These are phyloP conservation scores for Andrena chrysosceles DNA, from an alignment of 2,888 invertebrate genomes.

Conservation along the genomic window DNA sequence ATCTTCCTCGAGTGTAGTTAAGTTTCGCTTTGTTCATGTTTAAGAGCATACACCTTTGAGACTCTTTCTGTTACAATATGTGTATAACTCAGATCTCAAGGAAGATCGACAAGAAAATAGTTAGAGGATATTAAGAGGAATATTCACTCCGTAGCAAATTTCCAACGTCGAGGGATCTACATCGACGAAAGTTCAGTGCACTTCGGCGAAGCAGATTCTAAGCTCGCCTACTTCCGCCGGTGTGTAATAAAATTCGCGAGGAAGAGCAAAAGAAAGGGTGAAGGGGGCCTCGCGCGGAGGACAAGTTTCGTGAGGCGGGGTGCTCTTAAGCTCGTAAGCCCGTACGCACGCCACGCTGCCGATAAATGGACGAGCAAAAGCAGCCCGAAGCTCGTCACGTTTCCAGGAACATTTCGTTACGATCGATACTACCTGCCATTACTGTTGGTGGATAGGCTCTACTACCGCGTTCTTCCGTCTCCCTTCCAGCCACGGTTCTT, in stretches of 20 bases:
- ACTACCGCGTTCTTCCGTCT: slow-evolving; percentile 50
- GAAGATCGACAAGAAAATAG: too few species aligned
- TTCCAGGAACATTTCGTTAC: slow-evolving; percentile 76
- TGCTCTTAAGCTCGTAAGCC: slow-evolving; percentile 54
- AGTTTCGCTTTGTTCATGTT: too few species aligned
- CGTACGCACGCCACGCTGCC: slow-evolving; percentile 64
- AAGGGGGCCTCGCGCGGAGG: neutral
- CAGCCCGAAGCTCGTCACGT: slow-evolving; percentile 73
- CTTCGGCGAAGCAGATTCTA: neutral
- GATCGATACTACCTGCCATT: slow-evolving; percentile 79
- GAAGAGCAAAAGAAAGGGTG: neutral
- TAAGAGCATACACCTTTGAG: too few species aligned
- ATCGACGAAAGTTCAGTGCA: neutral
- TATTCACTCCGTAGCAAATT: too few species aligned
- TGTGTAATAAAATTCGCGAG: slow-evolving; percentile 15
- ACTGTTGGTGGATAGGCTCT: slow-evolving; percentile 70
- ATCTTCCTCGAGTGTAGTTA: too few species aligned
- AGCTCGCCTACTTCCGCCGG: neutral
- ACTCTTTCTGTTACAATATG: too few species aligned
- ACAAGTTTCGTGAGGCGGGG: slow-evolving; percentile 11
- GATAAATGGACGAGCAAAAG: slow-evolving; percentile 74
- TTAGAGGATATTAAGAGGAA: too few species aligned
- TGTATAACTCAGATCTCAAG: too few species aligned
- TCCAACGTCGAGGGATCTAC: too few species aligned
- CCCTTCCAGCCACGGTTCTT: slow-evolving; percentile 23